A percentile compares a stretch with the other conserved stretches of the same genome.
Evolutionary conservation across 2,888 invertebrate species (phyloP).

Genomic region (Lycophotia porphyrea): DNA sequence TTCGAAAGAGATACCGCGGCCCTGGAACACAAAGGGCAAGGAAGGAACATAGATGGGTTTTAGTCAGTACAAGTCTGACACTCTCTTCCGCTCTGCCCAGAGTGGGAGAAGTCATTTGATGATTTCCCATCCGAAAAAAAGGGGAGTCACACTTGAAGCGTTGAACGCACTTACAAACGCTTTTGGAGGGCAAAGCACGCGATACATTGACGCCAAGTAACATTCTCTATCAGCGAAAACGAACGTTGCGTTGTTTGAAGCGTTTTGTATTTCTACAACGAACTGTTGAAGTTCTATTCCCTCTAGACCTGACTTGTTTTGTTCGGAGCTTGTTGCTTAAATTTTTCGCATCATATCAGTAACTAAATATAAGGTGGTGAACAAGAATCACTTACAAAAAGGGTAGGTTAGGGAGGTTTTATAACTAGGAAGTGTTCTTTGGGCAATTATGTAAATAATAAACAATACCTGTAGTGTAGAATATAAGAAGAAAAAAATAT

Average conservation of each 20-base stretch:
- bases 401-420: neutral
- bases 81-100: no score
- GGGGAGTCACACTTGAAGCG: neutral
- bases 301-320: neutral
- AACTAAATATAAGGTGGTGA: neutral
- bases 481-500: neutral
- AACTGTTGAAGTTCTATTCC: no score
- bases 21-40: no score
- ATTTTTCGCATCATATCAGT: neutral
- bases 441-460: neutral
- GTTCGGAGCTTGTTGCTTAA: neutral
- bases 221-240: neutral
- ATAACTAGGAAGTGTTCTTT: neutral
- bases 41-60: no score
- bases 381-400: neutral
- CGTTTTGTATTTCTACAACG: no score
- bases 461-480: neutral
- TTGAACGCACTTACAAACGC: neutral
- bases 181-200: neutral
- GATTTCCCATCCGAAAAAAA: no score
- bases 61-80: no score
- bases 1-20: no score
- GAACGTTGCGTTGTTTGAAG: no score
- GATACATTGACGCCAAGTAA: neutral
- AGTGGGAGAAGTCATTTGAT: no score